A percentile compares a stretch with the other conserved stretches of the same genome.
phyloP scores from a whole-genome alignment of 2,113 vertebrate species.

The Thryonomys swinderianus region DNA sequence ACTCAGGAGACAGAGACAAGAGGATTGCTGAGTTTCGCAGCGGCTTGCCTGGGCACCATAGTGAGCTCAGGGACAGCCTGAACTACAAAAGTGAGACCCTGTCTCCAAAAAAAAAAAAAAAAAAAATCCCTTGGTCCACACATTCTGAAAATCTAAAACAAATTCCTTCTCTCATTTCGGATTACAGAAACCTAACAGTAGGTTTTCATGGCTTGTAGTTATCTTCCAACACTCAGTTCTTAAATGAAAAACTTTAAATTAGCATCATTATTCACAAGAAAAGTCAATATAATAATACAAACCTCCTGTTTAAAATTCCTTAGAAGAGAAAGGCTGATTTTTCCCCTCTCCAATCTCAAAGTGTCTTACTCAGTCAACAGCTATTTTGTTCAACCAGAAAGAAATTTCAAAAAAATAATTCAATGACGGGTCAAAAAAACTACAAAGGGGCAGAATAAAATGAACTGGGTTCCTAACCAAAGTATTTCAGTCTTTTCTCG shows the following conservation, averaged over 20 bases:
- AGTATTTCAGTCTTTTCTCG: neutral
- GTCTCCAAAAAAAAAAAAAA: no score
- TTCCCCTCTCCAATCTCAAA: neutral
- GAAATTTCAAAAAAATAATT: slow-evolving; percentile 5
- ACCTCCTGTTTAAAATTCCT: slow-evolving; percentile 49
- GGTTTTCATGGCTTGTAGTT: slow-evolving; percentile 41
- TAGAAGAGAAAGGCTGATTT: neutral
- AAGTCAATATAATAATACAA: slow-evolving; percentile 80
- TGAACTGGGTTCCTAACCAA: neutral
- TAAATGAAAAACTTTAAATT: slow-evolving; percentile 68
- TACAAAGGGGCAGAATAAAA: neutral
- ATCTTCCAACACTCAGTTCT: slow-evolving; percentile 41
- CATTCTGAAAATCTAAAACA: slow-evolving; percentile 71
- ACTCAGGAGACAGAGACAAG: no score
- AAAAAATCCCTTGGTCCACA: slow-evolving; percentile 55
- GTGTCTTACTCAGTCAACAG: neutral
- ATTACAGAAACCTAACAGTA: neutral
- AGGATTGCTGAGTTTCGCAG: no score
- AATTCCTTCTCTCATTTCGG: neutral
- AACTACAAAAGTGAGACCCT: no score
- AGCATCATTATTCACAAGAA: slow-evolving; percentile 74
- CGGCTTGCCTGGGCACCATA: no score
- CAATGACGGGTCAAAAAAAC: neutral
- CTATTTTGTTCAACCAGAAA: neutral
- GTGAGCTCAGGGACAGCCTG: no score